Evolutionary conservation across 2,888 invertebrate species (phyloP).

Genomic region (Polydrusus tereticollis): DNA sequence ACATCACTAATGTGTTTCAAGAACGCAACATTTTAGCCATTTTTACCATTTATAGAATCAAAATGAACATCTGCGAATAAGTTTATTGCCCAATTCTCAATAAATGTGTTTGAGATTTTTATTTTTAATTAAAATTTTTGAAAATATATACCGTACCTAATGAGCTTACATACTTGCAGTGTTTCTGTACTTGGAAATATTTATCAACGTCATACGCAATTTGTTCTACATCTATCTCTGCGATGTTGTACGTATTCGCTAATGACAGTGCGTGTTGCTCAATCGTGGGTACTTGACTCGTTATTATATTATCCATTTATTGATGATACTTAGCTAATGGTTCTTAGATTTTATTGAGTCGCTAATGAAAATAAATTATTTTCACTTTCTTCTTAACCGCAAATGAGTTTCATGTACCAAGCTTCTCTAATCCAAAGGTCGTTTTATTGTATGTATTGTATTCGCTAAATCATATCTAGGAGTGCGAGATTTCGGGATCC

Average conservation of each 20-base stretch:
- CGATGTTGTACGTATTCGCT: constrained; percentile 25
- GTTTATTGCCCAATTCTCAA: constrained; percentile 31
- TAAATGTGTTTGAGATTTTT: constrained; percentile 17
- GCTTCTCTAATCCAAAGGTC: not conserved
- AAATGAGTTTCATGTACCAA: constrained; percentile 17
- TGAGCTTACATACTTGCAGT: constrained; percentile 24
- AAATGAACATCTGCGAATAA: not conserved
- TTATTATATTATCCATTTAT: constrained; percentile 37
- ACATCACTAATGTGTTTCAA: not conserved
- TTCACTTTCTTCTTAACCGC: constrained; percentile 16
- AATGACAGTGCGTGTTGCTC: constrained; percentile 39
- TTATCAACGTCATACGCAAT: constrained; percentile 44
- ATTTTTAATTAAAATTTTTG: constrained; percentile 40
- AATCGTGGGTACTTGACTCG: constrained; percentile 32
- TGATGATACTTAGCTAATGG: constrained; percentile 32
- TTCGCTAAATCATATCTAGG: too few species aligned
- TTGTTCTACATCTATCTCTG: constrained; percentile 43
- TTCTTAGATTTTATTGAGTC: constrained; percentile 33
- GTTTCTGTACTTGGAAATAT: constrained; percentile 38
- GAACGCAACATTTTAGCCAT: not conserved
- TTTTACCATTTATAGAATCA: not conserved
- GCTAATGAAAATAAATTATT: constrained; percentile 20
- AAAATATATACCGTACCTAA: constrained; percentile 24
- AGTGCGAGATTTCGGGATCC: too few species aligned
- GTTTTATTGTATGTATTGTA: too few species aligned